Evolutionary conservation across 1,140 invertebrate genomes (phyloP).

Genomic region (Elymnias hypermnestra): DNA sequence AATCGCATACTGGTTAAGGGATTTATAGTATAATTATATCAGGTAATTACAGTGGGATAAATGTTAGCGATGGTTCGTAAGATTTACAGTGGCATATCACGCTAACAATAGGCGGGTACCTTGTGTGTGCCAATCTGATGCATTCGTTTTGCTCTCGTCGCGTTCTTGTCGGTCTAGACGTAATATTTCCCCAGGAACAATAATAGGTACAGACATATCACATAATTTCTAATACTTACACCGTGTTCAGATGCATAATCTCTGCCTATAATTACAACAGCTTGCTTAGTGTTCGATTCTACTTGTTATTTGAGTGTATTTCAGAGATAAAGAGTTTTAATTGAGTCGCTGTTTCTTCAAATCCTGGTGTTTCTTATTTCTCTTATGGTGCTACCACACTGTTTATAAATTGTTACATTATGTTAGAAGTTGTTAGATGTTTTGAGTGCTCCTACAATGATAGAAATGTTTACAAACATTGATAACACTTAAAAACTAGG

Average conservation of each 20-base stretch:
- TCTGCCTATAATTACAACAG: background rate
- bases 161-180: slow-evolving; percentile 68
- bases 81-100: slow-evolving; percentile 53
- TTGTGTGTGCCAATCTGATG: slow-evolving; percentile 23
- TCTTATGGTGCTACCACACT: too few relatives aligned
- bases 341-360: too few relatives aligned
- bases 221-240: slow-evolving; percentile 26
- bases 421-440: too few relatives aligned
- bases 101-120: slow-evolving; percentile 63
- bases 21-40: slow-evolving; percentile 4
- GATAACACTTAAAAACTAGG: too few relatives aligned
- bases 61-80: slow-evolving; percentile 31
- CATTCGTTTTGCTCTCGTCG: slow-evolving; percentile 51
- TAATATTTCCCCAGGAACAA: slow-evolving; percentile 52
- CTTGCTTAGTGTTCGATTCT: too few relatives aligned
- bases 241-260: slow-evolving; percentile 6
- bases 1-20: background rate
- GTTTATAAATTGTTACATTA: too few relatives aligned
- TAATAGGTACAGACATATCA: slow-evolving; percentile 37
- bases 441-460: too few relatives aligned
- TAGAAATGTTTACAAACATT: too few relatives aligned
- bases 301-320: too few relatives aligned
- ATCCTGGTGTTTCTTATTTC: too few relatives aligned
- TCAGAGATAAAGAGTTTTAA: too few relatives aligned
- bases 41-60: slow-evolving; percentile 28